These are phyloP conservation scores for Anastrepha obliqua DNA, from an alignment of 1,140 invertebrate species.

Conservation along the genomic window DNA sequence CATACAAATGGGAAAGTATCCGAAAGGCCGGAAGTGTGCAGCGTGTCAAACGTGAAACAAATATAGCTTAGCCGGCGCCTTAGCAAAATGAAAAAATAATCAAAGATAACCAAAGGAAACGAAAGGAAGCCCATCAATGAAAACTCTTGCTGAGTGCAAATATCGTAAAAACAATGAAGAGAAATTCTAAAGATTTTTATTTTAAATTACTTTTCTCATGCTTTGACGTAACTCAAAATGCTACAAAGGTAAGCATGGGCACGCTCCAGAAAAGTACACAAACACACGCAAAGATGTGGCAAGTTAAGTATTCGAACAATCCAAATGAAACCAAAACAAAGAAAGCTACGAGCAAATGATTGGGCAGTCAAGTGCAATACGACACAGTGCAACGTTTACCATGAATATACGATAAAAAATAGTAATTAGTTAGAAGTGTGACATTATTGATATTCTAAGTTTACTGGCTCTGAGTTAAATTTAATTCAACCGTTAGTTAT, in stretches of 20 bases:
- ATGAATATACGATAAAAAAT: neutral
- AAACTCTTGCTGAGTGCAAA: neutral
- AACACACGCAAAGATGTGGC: constrained; percentile 3
- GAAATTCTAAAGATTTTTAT: constrained; percentile 19
- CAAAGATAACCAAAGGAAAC: neutral
- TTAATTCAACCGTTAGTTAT: too few relatives aligned
- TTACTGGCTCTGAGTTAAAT: too few relatives aligned
- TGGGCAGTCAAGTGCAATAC: constrained; percentile 17
- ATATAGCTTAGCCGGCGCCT: neutral
- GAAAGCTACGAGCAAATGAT: neutral
- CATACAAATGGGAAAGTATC: neutral
- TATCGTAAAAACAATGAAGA: constrained; percentile 4
- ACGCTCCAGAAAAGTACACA: neutral
- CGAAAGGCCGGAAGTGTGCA: constrained; percentile 26
- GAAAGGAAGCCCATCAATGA: constrained; percentile 4
- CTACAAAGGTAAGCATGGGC: constrained; percentile 10
- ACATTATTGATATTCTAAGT: too few relatives aligned
- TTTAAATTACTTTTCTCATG: constrained; percentile 37
- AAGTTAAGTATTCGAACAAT: neutral
- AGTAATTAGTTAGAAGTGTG: neutral
- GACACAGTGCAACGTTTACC: neutral
- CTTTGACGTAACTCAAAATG: neutral
- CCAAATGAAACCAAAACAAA: constrained; percentile 16
- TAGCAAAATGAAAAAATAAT: neutral
- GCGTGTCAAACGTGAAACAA: constrained; percentile 36